Percentiles rank a stretch among this genome's conserved stretches.
Evolutionary conservation across 2,888 invertebrate species (phyloP).

Genomic region (Subacronicta megacephala): DNA sequence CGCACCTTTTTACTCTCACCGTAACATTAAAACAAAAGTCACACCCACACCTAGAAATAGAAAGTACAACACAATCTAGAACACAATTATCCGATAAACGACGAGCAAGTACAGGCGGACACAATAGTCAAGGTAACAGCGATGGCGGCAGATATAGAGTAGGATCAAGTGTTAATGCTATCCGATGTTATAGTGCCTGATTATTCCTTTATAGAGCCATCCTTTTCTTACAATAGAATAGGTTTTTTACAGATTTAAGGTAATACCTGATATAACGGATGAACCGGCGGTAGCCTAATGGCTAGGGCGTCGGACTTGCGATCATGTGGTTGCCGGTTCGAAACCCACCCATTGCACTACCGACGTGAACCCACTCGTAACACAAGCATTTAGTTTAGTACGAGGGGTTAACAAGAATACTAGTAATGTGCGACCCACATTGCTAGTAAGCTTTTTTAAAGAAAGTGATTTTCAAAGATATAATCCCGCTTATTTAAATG

Average conservation of each 20-base stretch:
- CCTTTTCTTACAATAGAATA: background rate
- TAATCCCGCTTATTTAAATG: no score
- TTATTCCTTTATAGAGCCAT: background rate
- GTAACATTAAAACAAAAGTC: slow-evolving; percentile 37
- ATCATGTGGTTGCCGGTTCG: no score
- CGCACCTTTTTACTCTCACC: slow-evolving; percentile 34
- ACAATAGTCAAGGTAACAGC: slow-evolving; percentile 20
- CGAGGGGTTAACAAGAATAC: no score
- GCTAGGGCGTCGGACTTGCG: no score
- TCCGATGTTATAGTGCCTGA: background rate
- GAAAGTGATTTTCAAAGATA: no score
- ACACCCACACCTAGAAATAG: slow-evolving; percentile 52
- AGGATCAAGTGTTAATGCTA: background rate
- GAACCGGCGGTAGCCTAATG: no score
- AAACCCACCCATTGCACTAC: no score
- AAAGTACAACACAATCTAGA: slow-evolving; percentile 51
- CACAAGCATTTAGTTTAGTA: no score
- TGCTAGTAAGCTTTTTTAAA: no score
- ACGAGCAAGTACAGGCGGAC: slow-evolving; percentile 47
- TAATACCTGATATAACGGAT: no score
- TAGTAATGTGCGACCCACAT: no score
- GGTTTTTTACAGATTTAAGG: background rate
- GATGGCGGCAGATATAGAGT: background rate
- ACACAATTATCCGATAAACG: slow-evolving; percentile 71
- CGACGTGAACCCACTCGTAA: no score